Percentiles rank a stretch among this genome's conserved stretches.
These are phyloP conservation scores for Ia io DNA, from an alignment of 2,113 vertebrate genomes.

Conservation along the genomic window DNA sequence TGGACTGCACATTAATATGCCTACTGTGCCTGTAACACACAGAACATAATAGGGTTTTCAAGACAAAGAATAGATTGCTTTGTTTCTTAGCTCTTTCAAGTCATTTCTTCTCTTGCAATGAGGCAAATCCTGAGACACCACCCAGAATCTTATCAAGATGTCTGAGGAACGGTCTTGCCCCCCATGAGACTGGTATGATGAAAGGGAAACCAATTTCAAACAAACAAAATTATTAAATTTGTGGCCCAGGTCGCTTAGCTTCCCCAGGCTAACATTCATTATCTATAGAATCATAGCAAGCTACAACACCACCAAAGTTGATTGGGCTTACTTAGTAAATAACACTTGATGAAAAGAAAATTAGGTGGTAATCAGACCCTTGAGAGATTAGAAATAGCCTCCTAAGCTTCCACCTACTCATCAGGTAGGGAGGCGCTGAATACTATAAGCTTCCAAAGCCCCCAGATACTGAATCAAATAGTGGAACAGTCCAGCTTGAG, in stretches of 20 bases:
- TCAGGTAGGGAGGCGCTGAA: conserved; percentile 66
- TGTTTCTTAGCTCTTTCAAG: conserved; percentile 52
- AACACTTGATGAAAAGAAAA: conserved; percentile 81
- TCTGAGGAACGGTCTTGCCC: conserved; percentile 4
- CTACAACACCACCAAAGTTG: conserved; percentile 67
- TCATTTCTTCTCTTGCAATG: conserved; percentile 39
- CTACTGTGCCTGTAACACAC: conserved; percentile 7
- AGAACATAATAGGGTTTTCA: conserved; percentile 39
- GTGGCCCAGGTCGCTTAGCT: conserved; percentile 55
- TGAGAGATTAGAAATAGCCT: conserved; percentile 79
- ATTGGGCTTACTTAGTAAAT: conserved; percentile 79
- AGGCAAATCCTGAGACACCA: conserved; percentile 17
- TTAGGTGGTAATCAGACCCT: conserved; percentile 77
- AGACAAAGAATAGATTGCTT: conserved; percentile 35
- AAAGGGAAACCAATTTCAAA: conserved; percentile 68
- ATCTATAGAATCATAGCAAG: conserved; percentile 70
- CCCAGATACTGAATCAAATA: conserved; percentile 59
- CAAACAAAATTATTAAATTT: conserved; percentile 63
- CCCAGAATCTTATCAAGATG: conserved; percentile 17
- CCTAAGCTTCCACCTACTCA: conserved; percentile 75
- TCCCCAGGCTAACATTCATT: conserved; percentile 65
- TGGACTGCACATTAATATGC: neutral
- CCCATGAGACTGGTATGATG: conserved; percentile 43
- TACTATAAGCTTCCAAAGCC: conserved; percentile 56
- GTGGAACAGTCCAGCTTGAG: conserved; percentile 41